These are phyloP conservation scores for Myotis brandtii DNA, from an alignment of 2,113 vertebrate species.

Conservation along the genomic window DNA sequence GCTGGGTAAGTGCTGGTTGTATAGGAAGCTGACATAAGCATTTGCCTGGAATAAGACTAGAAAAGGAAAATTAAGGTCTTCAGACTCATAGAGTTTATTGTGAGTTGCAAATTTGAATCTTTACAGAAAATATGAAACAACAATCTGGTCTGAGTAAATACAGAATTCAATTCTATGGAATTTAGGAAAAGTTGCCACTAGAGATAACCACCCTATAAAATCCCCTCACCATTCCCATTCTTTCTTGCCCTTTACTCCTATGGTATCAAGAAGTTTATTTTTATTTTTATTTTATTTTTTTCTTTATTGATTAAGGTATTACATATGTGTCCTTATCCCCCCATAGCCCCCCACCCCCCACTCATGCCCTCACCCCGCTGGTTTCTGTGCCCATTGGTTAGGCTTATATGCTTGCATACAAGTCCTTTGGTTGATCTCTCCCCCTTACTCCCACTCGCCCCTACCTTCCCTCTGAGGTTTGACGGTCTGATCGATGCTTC, in stretches of 20 bases:
- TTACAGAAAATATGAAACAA: not conserved
- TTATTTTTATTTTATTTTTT: too few species aligned
- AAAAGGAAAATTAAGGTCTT: not conserved
- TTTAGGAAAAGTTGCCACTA: not conserved
- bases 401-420: too few species aligned
- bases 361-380: too few species aligned
- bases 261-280: not conserved
- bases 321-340: too few species aligned
- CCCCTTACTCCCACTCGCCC: too few species aligned
- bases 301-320: too few species aligned
- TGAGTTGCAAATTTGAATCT: not conserved
- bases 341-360: too few species aligned
- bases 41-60: conserved; percentile 23
- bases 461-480: too few species aligned
- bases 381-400: too few species aligned
- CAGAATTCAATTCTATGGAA: not conserved
- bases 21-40: conserved; percentile 12
- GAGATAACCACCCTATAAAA: not conserved
- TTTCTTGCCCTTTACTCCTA: not conserved
- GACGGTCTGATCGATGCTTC: too few species aligned
- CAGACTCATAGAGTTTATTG: not conserved
- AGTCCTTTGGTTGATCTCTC: too few species aligned
- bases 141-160: not conserved
- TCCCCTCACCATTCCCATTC: not conserved
- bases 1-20: not conserved